These are phyloP conservation scores for Gallinago undulata DNA, from an alignment of 2,113 vertebrate species.

Conservation along the genomic window DNA sequence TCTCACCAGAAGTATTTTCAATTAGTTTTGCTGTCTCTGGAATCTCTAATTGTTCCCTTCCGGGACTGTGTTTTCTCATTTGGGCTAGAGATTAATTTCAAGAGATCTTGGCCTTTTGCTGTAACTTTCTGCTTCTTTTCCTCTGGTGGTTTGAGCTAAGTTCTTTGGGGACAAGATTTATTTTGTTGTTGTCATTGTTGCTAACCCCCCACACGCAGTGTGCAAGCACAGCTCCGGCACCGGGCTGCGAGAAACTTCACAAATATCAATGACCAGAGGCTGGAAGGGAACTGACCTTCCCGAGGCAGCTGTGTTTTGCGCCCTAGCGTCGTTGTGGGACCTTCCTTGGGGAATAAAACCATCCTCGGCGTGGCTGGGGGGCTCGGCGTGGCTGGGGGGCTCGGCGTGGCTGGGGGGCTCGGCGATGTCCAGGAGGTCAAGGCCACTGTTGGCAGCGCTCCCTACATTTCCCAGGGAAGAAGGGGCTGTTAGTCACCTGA, in stretches of 20 bases:
- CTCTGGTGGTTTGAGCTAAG: background rate
- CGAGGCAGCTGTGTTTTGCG: background rate
- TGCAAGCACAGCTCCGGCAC: background rate
- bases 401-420: background rate
- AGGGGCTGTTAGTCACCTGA: accelerated
- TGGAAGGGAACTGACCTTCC: constrained; percentile 21
- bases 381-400: background rate
- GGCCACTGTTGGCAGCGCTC: accelerated
- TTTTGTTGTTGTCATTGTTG: background rate
- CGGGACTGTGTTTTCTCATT: background rate
- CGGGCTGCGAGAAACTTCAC: accelerated
- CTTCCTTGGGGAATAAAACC: too few species aligned
- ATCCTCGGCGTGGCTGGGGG: too few species aligned
- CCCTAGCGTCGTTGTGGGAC: accelerated
- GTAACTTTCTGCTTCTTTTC: background rate
- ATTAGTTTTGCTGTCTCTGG: background rate
- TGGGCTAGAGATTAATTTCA: background rate
- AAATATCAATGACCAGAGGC: accelerated
- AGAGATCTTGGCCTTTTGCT: background rate
- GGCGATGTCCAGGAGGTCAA: background rate
- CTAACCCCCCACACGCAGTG: accelerated
- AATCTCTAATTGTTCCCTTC: background rate
- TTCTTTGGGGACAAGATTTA: background rate
- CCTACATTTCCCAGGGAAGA: background rate
- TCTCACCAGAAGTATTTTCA: background rate